Base-by-base conservation (phyloP, 2,888 invertebrate genomes). In the Erynnis tages region DNA sequence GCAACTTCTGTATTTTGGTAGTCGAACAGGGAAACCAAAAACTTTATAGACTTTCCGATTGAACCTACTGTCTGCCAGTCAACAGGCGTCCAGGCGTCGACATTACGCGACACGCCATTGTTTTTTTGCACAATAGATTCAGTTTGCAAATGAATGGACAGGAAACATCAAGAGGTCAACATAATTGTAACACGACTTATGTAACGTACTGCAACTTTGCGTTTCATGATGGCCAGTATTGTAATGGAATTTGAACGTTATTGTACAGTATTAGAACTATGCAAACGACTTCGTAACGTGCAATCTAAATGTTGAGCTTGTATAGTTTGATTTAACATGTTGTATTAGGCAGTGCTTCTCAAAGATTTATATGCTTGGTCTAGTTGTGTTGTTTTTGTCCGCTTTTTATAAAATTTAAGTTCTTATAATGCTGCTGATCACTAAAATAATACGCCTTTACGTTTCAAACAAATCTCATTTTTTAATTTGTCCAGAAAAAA, bases 131-230 rank as follows among this genome's bases (percentile, higher is more conserved):
- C 45, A 53, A 53, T 44, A 45, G 53, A 6, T 19, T 21, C 10
- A 35, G n/a, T 46, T 41, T 38, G 49, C 44, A 23, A 46, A 16
- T 32, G 46, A 52, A 55, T 34, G 46, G 23, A 52, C 43, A 46
- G 54, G 52, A 50, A 55, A 55, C 38, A 8, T 46, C 35, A 48
- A 48, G 13, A 40, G 40, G 16, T 16, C n/a, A 37, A 37, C 21
- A 37, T 17, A 40, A 47, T 47, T 38, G 47, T 38, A 38, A 11
- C 29, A 6, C 44, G n/a, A 23, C 13, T 32, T 30, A 40, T 40
- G 21, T 23, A 38, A 38, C 16, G 10, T 6, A 14, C 5, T 17
- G 34, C 34, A 45, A 45, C 21, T 34, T 45, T 16, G 16, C 30
- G 8, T 32, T 30, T 13, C 6, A 30, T 13, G 27, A 10, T 8